Evolutionary conservation across 2,888 invertebrate genomes (phyloP).

Genomic region (Thumatha senex): DNA sequence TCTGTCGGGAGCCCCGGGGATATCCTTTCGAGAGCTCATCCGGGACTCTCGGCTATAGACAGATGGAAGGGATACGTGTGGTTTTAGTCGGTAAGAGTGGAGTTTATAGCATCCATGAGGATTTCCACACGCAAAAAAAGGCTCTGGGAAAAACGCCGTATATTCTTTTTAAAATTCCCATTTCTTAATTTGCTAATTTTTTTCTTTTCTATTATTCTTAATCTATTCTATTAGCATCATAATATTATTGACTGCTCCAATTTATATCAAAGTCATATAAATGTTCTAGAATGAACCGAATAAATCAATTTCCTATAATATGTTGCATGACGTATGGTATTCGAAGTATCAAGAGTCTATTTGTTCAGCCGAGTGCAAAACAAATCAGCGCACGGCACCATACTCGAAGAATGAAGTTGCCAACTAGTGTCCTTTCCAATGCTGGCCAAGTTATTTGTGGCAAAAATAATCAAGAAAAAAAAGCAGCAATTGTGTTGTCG

Average conservation of each 20-base stretch:
- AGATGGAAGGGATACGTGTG: too few relatives aligned
- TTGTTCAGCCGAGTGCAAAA: constrained; percentile 45
- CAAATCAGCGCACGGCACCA: constrained; percentile 46
- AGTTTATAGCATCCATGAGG: too few relatives aligned
- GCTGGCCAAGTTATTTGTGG: constrained; percentile 1
- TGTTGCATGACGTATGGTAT: background rate
- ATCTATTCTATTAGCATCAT: too few relatives aligned
- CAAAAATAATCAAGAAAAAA: background rate
- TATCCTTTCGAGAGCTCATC: too few relatives aligned
- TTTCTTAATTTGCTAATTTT: too few relatives aligned
- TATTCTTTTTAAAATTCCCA: too few relatives aligned
- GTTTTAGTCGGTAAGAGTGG: too few relatives aligned
- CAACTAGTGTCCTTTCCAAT: constrained; percentile 13
- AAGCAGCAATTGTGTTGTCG: constrained; percentile 1
- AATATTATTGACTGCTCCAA: background rate
- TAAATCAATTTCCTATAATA: constrained; percentile 1
- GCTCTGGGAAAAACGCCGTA: too few relatives aligned
- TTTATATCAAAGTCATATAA: background rate
- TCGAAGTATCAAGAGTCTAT: constrained; percentile 13
- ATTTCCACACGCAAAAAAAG: too few relatives aligned
- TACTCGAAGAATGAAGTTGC: background rate
- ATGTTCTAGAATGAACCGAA: constrained; percentile 4
- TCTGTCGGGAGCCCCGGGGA: too few relatives aligned
- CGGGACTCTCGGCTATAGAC: too few relatives aligned
- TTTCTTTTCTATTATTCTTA: too few relatives aligned